Evolutionary conservation across 2,888 invertebrate genomes (phyloP).

Genomic region (Tromatobia lineatoria): DNA sequence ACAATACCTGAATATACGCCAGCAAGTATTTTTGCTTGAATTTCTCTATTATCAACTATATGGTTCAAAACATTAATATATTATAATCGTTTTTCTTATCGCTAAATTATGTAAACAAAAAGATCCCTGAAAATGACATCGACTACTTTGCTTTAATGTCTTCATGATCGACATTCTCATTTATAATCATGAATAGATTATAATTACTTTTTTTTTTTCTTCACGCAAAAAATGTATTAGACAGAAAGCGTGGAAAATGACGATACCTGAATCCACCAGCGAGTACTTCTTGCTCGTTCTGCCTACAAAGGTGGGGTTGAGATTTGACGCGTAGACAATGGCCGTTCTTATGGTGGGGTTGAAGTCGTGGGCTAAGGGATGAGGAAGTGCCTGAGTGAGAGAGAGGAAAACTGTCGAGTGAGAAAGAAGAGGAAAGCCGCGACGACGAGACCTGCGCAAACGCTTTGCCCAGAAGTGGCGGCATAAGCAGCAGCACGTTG

Average conservation of each 20-base stretch:
- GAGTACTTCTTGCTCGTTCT: not conserved
- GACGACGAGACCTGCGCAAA: constrained; percentile 62
- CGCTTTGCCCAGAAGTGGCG: constrained; percentile 64
- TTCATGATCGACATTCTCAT: too few relatives aligned
- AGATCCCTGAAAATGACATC: too few relatives aligned
- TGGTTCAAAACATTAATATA: too few relatives aligned
- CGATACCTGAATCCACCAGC: not conserved
- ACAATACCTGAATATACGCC: too few relatives aligned
- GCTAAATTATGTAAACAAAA: constrained; percentile 27
- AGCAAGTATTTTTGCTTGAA: too few relatives aligned
- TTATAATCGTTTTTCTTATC: not conserved
- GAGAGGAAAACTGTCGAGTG: constrained; percentile 65
- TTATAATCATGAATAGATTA: too few relatives aligned
- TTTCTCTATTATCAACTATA: too few relatives aligned
- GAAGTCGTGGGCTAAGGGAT: constrained; percentile 68
- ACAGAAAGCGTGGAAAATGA: not conserved
- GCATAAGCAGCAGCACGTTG: constrained; percentile 71
- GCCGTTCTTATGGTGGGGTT: constrained; percentile 77
- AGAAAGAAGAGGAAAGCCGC: constrained; percentile 48
- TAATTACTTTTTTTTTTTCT: too few relatives aligned
- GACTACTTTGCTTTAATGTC: too few relatives aligned
- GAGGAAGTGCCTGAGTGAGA: constrained; percentile 54
- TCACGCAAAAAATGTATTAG: too few relatives aligned
- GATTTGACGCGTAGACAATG: constrained; percentile 83
- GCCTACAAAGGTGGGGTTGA: constrained; percentile 68